Conservation (phyloP, 2,888 invertebrate species). For the Tipula lateralis region DNA sequence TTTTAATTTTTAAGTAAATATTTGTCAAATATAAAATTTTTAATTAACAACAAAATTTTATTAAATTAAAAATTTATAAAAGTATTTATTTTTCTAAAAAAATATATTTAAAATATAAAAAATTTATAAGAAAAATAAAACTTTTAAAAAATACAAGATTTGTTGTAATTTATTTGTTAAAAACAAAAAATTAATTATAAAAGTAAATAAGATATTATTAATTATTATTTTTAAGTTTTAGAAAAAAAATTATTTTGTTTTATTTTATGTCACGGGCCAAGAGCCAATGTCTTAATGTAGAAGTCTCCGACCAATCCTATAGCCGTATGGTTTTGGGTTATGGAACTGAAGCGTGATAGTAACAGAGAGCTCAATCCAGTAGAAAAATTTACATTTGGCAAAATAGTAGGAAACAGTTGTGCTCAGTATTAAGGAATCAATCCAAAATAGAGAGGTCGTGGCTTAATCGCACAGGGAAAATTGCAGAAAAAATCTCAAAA, state of each 20-base stretch:
- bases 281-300: too few species aligned
- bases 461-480: too few species aligned
- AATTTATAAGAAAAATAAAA: background rate
- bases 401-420: too few species aligned
- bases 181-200: background rate
- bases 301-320: too few species aligned
- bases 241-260: background rate
- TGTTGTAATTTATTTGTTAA: slow-evolving; percentile 6
- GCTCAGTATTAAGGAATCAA: too few species aligned
- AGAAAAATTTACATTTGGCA: too few species aligned
- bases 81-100: background rate
- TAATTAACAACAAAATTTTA: too few species aligned
- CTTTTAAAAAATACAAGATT: background rate
- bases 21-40: background rate
- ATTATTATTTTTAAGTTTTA: slow-evolving; percentile 1
- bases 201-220: background rate
- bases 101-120: background rate
- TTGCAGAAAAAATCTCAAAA: too few species aligned
- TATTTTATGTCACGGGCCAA: background rate
- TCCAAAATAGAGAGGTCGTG: too few species aligned
- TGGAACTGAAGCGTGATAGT: too few species aligned
- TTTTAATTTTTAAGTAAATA: slow-evolving; percentile 16
- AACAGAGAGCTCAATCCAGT: too few species aligned
- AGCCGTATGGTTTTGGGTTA: too few species aligned
- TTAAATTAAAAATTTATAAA: background rate